Evolutionary conservation across 1,140 invertebrate species (phyloP), one percentile per base, ranked within the genome.

Genomic region (Temnothorax nylanderi): DNA sequence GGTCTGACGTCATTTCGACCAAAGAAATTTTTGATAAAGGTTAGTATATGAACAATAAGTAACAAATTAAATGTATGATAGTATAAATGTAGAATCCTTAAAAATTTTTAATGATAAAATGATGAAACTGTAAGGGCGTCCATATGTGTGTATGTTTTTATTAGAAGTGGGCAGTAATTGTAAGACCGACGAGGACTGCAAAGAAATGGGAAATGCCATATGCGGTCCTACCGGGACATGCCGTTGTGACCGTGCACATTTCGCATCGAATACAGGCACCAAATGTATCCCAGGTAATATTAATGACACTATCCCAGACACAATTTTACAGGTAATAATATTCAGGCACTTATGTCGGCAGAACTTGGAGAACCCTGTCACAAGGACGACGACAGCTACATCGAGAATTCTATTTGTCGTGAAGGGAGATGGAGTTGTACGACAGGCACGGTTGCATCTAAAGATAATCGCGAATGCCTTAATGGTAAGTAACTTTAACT

Each of bases 301-400:
- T 44, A 76, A 72, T 16, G n/a, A 54, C 18, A 54, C 10, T 3
- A 6, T 58, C 34, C 2, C 16, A 72, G 11, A 26, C n/a, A 32
- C 21, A 26, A 77, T 75, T 65, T 44, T 37, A 37, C 0, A 16
- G 58, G 44, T 65, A 3, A 34, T 77, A 51, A 77, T 13, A 54
- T 47, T 34, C 10, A 8, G 34, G 32, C 21, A 34, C 21, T 76
- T 65, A 10, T 65, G 18, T 78, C 18, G 37, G 18, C 58, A 94
- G 93, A 94, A 58, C 62, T 94, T 5, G 93, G 92, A 18, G 88
- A 91, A 75, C 10, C 56, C 0, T 94, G 93, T 49, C 26, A 72
- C 1, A 8, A 2, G 6, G 44, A 54, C 7, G 60, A 87, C 16
- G 60, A 34, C 8, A 8, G 10, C 47, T 13, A 3, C 16, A 91